phyloP scores from a whole-genome alignment of 2,888 invertebrate genomes.

The Harmothoe impar region DNA sequence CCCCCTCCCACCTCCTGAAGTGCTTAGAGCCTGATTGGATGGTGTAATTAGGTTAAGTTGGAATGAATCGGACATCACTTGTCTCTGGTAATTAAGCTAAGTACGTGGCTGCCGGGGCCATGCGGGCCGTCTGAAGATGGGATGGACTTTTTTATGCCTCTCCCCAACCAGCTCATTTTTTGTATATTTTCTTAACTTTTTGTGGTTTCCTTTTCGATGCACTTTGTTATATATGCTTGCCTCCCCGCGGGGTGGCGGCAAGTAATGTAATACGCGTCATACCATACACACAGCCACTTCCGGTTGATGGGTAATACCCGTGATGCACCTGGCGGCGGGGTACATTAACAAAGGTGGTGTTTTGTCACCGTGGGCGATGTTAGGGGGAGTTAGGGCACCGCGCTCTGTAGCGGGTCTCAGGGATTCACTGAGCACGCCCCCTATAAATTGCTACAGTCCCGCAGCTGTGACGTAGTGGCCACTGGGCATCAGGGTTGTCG shows the following conservation, averaged over 20 bases:
- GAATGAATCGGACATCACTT: conserved; percentile 21
- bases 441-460: no score
- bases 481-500: no score
- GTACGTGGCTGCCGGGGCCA: neutral
- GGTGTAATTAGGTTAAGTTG: conserved; percentile 33
- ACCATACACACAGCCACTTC: neutral
- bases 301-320: neutral
- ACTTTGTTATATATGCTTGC: neutral
- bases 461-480: no score
- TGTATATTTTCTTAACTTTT: no score
- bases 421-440: no score
- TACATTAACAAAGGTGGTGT: conserved; percentile 3
- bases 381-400: neutral
- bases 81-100: conserved; percentile 8
- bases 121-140: neutral
- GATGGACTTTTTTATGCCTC: neutral
- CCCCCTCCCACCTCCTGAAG: neutral
- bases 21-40: neutral
- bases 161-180: no score
- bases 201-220: neutral
- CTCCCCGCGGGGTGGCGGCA: neutral
- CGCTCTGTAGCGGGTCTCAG: no score
- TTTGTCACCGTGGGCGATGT: conserved; percentile 11
- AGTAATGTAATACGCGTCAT: conserved; percentile 1
- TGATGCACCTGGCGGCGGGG: neutral